A percentile compares a stretch with the other conserved stretches of the same genome.
Conservation (phyloP, 1,140 invertebrate genomes). For the Megalonaias nervosa region DNA sequence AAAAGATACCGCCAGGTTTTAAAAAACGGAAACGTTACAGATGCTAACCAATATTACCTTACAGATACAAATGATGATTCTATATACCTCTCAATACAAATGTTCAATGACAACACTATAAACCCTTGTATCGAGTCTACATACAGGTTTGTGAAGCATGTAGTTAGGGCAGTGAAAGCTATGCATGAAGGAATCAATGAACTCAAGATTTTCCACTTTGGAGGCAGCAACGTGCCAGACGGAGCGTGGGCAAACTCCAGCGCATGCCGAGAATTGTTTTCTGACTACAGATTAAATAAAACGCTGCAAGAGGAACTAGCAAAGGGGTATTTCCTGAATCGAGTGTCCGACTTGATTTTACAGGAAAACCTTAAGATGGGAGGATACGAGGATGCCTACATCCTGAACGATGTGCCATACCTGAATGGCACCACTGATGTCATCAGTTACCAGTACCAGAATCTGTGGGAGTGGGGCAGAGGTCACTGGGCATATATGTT, state of each 20-base stretch:
- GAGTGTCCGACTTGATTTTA: slow-evolving; percentile 41
- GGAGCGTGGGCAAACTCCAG: slow-evolving; percentile 58
- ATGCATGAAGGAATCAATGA: slow-evolving; percentile 55
- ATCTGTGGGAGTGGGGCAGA: slow-evolving; percentile 63
- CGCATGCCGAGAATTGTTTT: slow-evolving; percentile 42
- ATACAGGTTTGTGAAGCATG: slow-evolving; percentile 52
- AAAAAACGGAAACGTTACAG: slow-evolving; percentile 32
- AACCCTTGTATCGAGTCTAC: slow-evolving; percentile 66
- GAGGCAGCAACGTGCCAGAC: slow-evolving; percentile 59
- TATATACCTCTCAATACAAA: slow-evolving; percentile 60
- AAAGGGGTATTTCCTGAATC: slow-evolving; percentile 48
- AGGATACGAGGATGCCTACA: slow-evolving; percentile 61
- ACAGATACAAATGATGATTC: slow-evolving; percentile 58
- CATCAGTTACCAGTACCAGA: slow-evolving; percentile 50
- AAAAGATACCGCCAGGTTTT: slow-evolving; percentile 36
- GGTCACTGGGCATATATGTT: slow-evolving; percentile 56
- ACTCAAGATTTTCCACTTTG: slow-evolving; percentile 60
- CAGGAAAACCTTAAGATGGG: slow-evolving; percentile 43
- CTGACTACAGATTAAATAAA: slow-evolving; percentile 19
- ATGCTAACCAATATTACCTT: slow-evolving; percentile 47
- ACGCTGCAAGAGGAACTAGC: slow-evolving; percentile 25
- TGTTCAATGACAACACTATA: slow-evolving; percentile 63
- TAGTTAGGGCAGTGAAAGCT: slow-evolving; percentile 42
- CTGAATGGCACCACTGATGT: slow-evolving; percentile 23
- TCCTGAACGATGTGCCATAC: slow-evolving; percentile 30